These are phyloP conservation scores for Melipona bicolor DNA, from an alignment of 2,888 invertebrate species.

Conservation along the genomic window DNA sequence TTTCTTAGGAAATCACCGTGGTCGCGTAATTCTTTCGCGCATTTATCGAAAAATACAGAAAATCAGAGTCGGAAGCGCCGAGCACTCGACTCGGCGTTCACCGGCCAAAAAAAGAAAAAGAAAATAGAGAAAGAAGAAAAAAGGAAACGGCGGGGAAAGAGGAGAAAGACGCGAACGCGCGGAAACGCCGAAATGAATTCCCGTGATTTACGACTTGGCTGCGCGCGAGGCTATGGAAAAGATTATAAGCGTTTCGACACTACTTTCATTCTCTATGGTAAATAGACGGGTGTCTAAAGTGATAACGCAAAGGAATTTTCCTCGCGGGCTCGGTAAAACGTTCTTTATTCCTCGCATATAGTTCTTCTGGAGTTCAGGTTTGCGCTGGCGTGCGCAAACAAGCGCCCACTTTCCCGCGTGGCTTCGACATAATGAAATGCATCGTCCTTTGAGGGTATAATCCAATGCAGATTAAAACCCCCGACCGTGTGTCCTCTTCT, in stretches of 20 bases:
- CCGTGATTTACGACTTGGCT: slow-evolving; percentile 44
- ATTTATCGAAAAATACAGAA: background rate
- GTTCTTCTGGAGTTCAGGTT: background rate
- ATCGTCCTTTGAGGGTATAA: slow-evolving; percentile 76
- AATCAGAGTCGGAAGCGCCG: background rate
- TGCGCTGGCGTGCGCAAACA: slow-evolving; percentile 47
- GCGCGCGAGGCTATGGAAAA: slow-evolving; percentile 14
- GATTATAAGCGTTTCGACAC: slow-evolving; percentile 43
- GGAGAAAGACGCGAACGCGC: background rate
- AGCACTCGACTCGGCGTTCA: no score
- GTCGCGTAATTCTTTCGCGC: background rate
- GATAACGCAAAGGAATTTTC: slow-evolving; percentile 64
- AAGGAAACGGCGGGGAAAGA: background rate
- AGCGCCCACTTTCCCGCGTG: slow-evolving; percentile 67
- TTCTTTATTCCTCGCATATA: slow-evolving; percentile 38
- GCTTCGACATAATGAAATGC: slow-evolving; percentile 74
- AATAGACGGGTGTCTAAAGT: slow-evolving; percentile 65
- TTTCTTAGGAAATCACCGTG: background rate
- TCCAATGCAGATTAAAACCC: slow-evolving; percentile 77
- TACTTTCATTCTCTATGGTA: slow-evolving; percentile 52
- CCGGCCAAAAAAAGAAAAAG: background rate
- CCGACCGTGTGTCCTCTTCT: background rate
- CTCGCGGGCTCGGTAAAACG: slow-evolving; percentile 22
- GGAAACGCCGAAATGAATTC: slow-evolving; percentile 54
- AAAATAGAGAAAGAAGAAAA: background rate